Conservation (phyloP, 2,113 vertebrate species). For the Microcebus ravelobensis region DNA sequence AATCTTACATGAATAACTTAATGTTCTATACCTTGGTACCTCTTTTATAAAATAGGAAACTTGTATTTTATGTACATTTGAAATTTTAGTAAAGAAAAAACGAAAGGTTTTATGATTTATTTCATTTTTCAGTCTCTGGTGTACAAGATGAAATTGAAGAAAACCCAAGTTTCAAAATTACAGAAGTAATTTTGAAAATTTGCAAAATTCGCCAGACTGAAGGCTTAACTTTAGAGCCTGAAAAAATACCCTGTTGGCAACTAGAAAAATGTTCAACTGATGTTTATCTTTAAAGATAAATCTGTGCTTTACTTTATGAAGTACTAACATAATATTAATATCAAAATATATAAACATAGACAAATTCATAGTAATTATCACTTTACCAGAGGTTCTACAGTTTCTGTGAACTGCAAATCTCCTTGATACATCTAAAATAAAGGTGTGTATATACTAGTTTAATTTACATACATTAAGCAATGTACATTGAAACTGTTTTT, state of each 20-base stretch:
- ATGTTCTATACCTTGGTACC: not conserved
- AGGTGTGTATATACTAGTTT: not conserved
- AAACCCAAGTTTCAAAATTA: not conserved
- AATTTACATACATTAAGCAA: constrained; percentile 8
- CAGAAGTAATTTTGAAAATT: not conserved
- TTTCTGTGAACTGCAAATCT: not conserved
- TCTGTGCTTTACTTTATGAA: not conserved
- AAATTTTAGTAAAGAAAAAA: constrained; percentile 33
- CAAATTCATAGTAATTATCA: constrained; percentile 16
- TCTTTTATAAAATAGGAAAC: not conserved
- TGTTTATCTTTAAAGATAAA: not conserved
- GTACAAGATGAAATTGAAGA: not conserved
- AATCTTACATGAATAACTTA: not conserved
- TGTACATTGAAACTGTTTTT: not conserved
- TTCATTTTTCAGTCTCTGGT: not conserved
- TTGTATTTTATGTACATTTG: not conserved
- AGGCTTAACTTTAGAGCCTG: not conserved
- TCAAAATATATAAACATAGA: not conserved
- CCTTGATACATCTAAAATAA: constrained; percentile 34
- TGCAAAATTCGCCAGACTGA: not conserved
- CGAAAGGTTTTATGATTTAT: not conserved
- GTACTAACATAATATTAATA: not conserved
- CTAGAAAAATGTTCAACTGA: not conserved
- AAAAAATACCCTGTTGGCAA: not conserved
- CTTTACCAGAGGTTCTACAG: not conserved